These are phyloP conservation scores for Melanargia galathea DNA, from an alignment of 2,888 invertebrate species.

Conservation along the genomic window DNA sequence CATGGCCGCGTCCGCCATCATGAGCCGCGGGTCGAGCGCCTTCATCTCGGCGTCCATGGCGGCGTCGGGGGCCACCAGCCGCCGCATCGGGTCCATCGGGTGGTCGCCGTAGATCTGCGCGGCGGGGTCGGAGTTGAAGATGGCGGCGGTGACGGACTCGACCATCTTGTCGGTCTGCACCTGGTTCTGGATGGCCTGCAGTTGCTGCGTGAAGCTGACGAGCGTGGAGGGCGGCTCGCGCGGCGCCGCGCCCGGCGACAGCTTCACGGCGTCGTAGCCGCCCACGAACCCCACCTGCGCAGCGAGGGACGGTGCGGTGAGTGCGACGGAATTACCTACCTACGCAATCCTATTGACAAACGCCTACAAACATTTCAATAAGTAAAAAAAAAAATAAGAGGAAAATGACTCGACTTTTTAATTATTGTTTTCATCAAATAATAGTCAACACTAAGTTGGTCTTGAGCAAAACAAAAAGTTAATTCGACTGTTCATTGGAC, in stretches of 20 bases:
- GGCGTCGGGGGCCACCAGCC: conserved; percentile 60
- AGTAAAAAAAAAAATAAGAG: too few relatives aligned
- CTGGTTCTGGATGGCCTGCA: conserved; percentile 76
- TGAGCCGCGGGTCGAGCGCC: conserved; percentile 58
- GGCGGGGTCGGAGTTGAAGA: conserved; percentile 70
- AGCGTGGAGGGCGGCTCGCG: conserved; percentile 67
- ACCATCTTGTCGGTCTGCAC: conserved; percentile 80
- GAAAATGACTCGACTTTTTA: too few relatives aligned
- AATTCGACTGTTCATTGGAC: too few relatives aligned
- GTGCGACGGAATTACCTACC: too few relatives aligned
- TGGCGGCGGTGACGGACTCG: conserved; percentile 76
- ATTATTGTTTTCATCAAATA: too few relatives aligned
- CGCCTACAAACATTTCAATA: too few relatives aligned
- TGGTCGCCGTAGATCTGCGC: conserved; percentile 61
- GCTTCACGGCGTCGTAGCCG: conserved; percentile 78
- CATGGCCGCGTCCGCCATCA: conserved; percentile 57
- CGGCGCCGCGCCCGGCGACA: conserved; percentile 74
- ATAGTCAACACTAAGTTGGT: too few relatives aligned
- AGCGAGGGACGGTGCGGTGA: neutral
- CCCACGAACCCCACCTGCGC: conserved; percentile 60
- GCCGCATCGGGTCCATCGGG: conserved; percentile 58
- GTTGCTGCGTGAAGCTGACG: conserved; percentile 71
- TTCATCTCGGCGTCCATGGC: conserved; percentile 58
- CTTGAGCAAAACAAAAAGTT: too few relatives aligned
- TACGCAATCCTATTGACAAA: neutral